A percentile compares a stretch with the other conserved stretches of the same genome.
phyloP scores from a whole-genome alignment of 2,888 invertebrate genomes.

The Acanthosepion pharaonis region DNA sequence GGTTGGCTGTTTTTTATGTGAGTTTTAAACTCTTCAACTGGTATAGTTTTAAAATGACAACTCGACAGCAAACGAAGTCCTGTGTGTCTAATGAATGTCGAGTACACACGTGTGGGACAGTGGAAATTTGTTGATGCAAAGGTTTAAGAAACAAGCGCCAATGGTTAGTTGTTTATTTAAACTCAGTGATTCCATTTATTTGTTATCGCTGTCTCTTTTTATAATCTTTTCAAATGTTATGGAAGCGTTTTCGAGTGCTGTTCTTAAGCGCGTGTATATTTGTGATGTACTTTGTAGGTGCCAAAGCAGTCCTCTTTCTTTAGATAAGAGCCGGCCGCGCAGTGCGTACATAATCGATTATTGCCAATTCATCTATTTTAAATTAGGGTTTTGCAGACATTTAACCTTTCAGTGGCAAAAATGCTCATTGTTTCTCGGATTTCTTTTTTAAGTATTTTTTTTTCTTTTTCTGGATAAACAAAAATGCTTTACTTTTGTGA shows the following conservation, averaged over 20 bases:
- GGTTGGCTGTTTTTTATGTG: neutral
- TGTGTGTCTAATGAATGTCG: neutral
- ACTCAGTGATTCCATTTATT: neutral
- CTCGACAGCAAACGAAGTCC: neutral
- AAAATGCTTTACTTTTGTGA: neutral
- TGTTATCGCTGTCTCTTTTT: neutral
- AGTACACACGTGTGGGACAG: neutral
- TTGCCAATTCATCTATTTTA: neutral
- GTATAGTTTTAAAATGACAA: neutral
- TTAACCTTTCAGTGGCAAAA: neutral
- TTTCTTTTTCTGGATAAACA: neutral
- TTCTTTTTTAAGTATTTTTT: neutral
- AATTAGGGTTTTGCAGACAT: neutral
- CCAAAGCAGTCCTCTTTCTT: neutral
- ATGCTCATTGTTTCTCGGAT: neutral
- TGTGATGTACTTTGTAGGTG: constrained; percentile 20
- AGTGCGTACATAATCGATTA: neutral
- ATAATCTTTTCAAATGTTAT: neutral
- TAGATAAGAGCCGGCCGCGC: neutral
- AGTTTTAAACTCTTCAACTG: constrained; percentile 8
- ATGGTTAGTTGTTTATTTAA: neutral
- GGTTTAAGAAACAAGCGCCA: neutral
- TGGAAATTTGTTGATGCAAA: constrained; percentile 33
- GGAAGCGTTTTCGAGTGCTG: neutral
- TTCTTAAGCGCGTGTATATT: neutral